Evolutionary conservation across 1,140 invertebrate species (phyloP), one percentile per base, ranked within the genome.

Genomic region (Ceratoteleas bidentatus): DNA sequence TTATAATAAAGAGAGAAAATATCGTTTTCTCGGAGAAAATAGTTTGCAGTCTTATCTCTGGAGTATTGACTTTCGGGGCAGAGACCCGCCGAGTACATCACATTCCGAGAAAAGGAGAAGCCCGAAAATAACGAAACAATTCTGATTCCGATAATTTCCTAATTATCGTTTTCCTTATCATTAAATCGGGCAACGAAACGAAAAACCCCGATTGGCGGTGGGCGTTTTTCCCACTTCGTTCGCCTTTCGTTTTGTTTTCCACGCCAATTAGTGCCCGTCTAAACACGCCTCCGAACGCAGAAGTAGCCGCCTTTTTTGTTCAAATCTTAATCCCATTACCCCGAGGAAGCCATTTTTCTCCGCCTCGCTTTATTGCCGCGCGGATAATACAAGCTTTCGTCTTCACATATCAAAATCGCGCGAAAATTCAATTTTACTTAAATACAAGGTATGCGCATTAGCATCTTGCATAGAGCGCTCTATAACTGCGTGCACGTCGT

Each of bases 341-440:
- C 40, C 34, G 34, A 14, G 2, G 43, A 60, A 60, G 33, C 15
- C 57, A 64, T 64, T 74, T 38, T 58, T 74, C 61, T 65, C 40
- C 36, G 33, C 49, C 56, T 16, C 57, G 15, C 24, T 74, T 65
- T 65, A 74, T 74, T 74, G 65, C 61, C 40, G 34, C 32, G 16
- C 43, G 52, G 52, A 64, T 64, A 64, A 45, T 45, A 53, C 38
- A 60, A 75, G 33, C 57, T 61, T 68, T 61, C 57, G 54, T 76
- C 56, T 76, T 53, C 73, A 68, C 64, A 61, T 76, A 68, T 76
- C 64, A 76, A 68, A 76, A 68, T 61, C 54, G 49, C 50, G 74
- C 47, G 40, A 77, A 69, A 77, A 69, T 77, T 69, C 65, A 64
- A 77, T 77, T 69, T 69, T 47, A 62, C 58, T 77, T 57, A 77